Conservation (phyloP, 2,797 vertebrate genomes). For the Pangasius larnaudii region DNA sequence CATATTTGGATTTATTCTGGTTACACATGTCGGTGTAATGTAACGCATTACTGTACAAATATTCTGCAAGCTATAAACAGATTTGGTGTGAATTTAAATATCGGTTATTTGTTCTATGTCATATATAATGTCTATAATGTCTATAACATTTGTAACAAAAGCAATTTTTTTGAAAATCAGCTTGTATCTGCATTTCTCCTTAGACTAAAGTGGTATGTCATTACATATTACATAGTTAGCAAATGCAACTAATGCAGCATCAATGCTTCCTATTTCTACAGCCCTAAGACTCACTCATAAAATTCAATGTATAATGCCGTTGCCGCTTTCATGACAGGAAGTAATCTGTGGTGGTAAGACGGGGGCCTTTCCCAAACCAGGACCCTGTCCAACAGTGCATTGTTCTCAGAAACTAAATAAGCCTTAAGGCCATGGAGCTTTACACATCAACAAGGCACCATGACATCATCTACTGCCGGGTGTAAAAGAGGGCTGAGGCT, state of each 20-base stretch:
- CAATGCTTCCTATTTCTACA: not conserved
- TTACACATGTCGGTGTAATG: not conserved
- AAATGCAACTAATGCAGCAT: not conserved
- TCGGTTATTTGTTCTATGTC: not conserved
- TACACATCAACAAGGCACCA: slow-evolving; percentile 28
- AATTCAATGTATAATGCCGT: not conserved
- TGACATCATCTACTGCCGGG: slow-evolving; percentile 43
- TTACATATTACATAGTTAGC: not conserved
- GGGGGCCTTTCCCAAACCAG: slow-evolving; percentile 54
- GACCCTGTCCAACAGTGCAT: slow-evolving; percentile 38
- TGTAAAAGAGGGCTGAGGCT: slow-evolving; percentile 14
- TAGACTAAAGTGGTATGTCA: not conserved
- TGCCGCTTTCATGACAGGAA: slow-evolving; percentile 25
- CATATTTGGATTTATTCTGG: not conserved
- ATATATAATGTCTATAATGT: not conserved
- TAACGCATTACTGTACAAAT: not conserved
- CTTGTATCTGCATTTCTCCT: not conserved
- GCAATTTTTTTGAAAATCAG: not conserved
- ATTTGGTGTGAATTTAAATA: not conserved
- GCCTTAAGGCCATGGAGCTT: slow-evolving; percentile 17
- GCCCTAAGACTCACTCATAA: not conserved
- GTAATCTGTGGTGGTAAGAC: slow-evolving; percentile 29
- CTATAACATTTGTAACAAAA: not conserved
- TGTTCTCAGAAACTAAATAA: slow-evolving; percentile 39
- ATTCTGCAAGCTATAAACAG: not conserved